Evolutionary conservation across 2,888 invertebrate species (phyloP).

Genomic region (Saturnia japonica): DNA sequence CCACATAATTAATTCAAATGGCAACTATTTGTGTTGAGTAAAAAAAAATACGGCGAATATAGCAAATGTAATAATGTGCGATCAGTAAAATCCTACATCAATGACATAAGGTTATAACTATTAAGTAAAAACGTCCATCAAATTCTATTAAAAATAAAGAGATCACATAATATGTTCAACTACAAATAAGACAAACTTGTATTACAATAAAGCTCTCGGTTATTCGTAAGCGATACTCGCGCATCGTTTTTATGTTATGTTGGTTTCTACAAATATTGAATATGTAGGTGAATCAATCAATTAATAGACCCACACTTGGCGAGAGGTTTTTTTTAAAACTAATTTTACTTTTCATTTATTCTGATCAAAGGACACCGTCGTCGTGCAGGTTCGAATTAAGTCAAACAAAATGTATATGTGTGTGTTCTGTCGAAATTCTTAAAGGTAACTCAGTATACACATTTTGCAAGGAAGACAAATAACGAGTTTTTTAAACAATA

Average conservation of each 20-base stretch:
- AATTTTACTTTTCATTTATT: too few relatives aligned
- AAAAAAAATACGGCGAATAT: slow-evolving; percentile 40
- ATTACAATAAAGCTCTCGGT: slow-evolving; percentile 73
- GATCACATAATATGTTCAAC: slow-evolving; percentile 72
- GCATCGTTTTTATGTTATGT: slow-evolving; percentile 49
- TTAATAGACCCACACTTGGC: too few relatives aligned
- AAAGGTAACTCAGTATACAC: too few relatives aligned
- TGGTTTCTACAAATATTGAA: slow-evolving; percentile 54
- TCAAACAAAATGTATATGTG: too few relatives aligned
- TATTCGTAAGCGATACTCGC: slow-evolving; percentile 62
- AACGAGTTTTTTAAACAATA: too few relatives aligned
- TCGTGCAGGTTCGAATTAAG: too few relatives aligned
- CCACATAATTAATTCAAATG: slow-evolving; percentile 53
- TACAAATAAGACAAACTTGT: slow-evolving; percentile 76
- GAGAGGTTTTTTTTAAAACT: too few relatives aligned
- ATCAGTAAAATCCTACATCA: slow-evolving; percentile 57
- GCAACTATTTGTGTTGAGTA: slow-evolving; percentile 54
- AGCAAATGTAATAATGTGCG: slow-evolving; percentile 66
- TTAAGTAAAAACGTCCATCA: slow-evolving; percentile 81
- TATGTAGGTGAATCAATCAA: too few relatives aligned
- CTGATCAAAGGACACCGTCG: too few relatives aligned
- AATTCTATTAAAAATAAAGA: slow-evolving; percentile 79
- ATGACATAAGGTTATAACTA: slow-evolving; percentile 72
- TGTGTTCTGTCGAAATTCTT: too few relatives aligned
- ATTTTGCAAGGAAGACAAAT: too few relatives aligned